A percentile compares a stretch with the other conserved stretches of the same genome.
These are phyloP conservation scores for Epinephelus fuscoguttatus DNA, from an alignment of 2,113 vertebrate species.

Conservation along the genomic window DNA sequence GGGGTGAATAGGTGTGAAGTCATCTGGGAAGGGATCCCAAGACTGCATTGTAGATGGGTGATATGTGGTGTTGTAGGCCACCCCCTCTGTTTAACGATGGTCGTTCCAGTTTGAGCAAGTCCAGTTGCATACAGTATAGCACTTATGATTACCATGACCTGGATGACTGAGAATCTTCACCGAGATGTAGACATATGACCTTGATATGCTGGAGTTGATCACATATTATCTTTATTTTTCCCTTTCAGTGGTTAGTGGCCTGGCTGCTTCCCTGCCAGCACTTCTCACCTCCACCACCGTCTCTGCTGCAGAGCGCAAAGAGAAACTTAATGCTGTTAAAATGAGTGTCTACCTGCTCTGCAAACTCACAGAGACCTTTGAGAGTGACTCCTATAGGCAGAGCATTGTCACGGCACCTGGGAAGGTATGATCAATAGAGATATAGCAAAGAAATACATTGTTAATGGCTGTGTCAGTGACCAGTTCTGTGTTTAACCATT, in stretches of 20 bases:
- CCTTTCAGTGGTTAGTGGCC: slow-evolving; percentile 86
- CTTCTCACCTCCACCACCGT: slow-evolving; percentile 82
- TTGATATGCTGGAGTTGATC: not conserved
- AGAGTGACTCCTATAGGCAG: slow-evolving; percentile 85
- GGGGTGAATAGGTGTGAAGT: no score
- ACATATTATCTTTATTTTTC: not conserved
- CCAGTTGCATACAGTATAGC: no score
- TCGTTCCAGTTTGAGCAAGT: no score
- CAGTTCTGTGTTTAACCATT: not conserved
- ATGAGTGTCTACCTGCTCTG: slow-evolving; percentile 94
- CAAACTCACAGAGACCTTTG: slow-evolving; percentile 90
- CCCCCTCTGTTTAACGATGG: no score
- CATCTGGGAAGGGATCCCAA: no score
- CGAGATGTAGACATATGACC: not conserved
- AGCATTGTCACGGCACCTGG: slow-evolving; percentile 81
- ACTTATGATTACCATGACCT: no score
- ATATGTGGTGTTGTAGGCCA: no score
- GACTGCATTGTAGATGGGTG: no score
- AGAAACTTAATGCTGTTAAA: slow-evolving; percentile 92
- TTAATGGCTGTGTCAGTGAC: not conserved
- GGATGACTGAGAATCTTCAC: no score
- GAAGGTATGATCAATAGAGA: slow-evolving; percentile 71
- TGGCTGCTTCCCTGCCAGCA: slow-evolving; percentile 87
- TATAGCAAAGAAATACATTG: not conserved
- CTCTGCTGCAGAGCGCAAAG: slow-evolving; percentile 81